Evolutionary conservation across 2,113 vertebrate species (phyloP).

Genomic region (Hassar affinis): DNA sequence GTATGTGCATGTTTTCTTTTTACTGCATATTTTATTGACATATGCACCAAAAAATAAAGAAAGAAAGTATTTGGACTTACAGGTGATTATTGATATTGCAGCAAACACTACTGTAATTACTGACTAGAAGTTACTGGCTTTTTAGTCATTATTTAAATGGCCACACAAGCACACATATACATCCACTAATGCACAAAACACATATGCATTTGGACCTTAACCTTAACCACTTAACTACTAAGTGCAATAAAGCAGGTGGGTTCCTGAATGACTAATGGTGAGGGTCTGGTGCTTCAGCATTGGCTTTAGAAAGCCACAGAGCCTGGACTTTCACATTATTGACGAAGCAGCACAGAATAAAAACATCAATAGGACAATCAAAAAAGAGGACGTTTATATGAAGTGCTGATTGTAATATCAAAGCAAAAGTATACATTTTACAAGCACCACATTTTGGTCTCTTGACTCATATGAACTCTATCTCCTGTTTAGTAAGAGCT

Average conservation of each 20-base stretch:
- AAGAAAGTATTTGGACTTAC: neutral
- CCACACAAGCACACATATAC: neutral
- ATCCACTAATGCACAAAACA: neutral
- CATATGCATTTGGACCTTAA: neutral
- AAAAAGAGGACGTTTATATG: neutral
- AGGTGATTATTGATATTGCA: neutral
- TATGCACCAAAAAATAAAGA: neutral
- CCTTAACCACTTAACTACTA: neutral
- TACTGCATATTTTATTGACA: no score
- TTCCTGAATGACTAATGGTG: neutral
- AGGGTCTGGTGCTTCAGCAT: neutral
- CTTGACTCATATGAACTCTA: neutral
- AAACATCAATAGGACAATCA: neutral
- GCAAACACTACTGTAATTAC: no score
- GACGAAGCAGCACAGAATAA: neutral
- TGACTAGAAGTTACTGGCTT: no score
- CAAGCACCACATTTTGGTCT: neutral
- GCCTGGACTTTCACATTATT: constrained; percentile 5
- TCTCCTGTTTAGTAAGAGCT: neutral
- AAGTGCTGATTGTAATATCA: neutral
- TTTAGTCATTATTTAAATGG: neutral
- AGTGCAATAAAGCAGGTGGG: neutral
- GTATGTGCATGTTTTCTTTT: no score
- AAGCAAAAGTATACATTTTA: neutral
- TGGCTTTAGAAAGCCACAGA: neutral